Evolutionary conservation across 2,113 vertebrate species (phyloP).

Genomic region (Mionectes macconnelli): DNA sequence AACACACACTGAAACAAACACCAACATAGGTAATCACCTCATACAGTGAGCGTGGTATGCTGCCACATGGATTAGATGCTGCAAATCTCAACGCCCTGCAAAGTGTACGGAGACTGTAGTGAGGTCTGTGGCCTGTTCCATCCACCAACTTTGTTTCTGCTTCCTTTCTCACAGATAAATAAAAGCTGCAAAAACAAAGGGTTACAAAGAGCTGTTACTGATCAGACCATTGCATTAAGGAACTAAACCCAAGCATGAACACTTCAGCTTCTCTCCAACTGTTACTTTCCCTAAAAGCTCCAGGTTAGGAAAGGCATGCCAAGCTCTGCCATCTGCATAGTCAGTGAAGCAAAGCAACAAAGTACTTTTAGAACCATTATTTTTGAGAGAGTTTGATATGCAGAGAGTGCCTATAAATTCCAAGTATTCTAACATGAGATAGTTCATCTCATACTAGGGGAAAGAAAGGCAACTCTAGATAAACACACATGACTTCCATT

Average conservation of each 20-base stretch:
- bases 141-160: slow-evolving; percentile 83
- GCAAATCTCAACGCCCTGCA: slow-evolving; percentile 91
- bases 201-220: background rate
- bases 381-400: background rate
- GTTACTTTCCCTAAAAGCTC: background rate
- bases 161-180: slow-evolving; percentile 85
- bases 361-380: background rate
- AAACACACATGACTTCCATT: background rate
- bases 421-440: background rate
- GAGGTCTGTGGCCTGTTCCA: slow-evolving; percentile 90
- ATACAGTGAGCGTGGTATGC: slow-evolving; percentile 88
- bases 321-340: background rate
- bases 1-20: background rate
- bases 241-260: background rate
- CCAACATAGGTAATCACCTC: slow-evolving; percentile 79
- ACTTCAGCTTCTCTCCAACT: background rate
- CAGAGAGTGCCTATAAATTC: background rate
- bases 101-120: slow-evolving; percentile 94
- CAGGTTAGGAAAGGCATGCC: background rate
- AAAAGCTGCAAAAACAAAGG: slow-evolving; percentile 82
- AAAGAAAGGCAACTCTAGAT: background rate
- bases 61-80: slow-evolving; percentile 85
- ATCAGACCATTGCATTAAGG: background rate
- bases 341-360: background rate
- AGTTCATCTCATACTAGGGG: background rate